These are phyloP conservation scores for Globodera rostochiensis DNA, from an alignment of 1,140 invertebrate species.

Conservation along the genomic window DNA sequence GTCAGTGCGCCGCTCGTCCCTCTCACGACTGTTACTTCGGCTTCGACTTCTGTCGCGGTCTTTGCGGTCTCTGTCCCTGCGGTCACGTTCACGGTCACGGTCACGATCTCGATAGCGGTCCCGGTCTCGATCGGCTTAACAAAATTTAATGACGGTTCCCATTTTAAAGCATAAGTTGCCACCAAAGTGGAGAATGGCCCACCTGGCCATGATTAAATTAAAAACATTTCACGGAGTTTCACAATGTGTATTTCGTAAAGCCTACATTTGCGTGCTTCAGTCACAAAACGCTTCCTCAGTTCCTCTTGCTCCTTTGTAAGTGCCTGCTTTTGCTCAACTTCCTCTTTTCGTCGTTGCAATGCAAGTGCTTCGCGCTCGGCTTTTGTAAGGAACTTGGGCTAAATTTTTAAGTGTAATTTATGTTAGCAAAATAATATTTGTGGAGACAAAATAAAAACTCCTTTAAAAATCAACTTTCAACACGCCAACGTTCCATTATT, in stretches of 20 bases:
- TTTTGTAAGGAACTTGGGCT: conserved; percentile 92
- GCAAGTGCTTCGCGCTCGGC: conserved; percentile 88
- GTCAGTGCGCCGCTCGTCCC: conserved; percentile 42
- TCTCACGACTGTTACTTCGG: conserved; percentile 54
- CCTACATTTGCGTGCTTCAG: conserved; percentile 71
- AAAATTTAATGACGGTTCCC: neutral
- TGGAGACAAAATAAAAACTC: too few species aligned
- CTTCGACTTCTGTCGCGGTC: conserved; percentile 42
- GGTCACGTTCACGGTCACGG: conserved; percentile 14
- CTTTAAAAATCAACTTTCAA: too few species aligned
- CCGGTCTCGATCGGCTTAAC: conserved; percentile 27
- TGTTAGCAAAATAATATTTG: too few species aligned
- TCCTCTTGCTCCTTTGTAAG: conserved; percentile 76
- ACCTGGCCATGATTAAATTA: too few species aligned
- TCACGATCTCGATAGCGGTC: neutral
- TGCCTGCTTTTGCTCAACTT: conserved; percentile 75
- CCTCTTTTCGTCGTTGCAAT: conserved; percentile 81
- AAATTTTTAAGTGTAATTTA: conserved; percentile 32
- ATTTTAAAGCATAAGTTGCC: too few species aligned
- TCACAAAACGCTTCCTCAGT: conserved; percentile 71
- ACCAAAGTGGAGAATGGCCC: too few species aligned
- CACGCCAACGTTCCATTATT: too few species aligned
- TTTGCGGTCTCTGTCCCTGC: conserved; percentile 28
- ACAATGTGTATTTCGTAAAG: too few species aligned
- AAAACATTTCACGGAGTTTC: too few species aligned